A percentile compares a stretch with the other conserved stretches of the same genome.
phyloP scores from a whole-genome alignment of 2,797 vertebrate species.

The Stomatorhinus walkeri region DNA sequence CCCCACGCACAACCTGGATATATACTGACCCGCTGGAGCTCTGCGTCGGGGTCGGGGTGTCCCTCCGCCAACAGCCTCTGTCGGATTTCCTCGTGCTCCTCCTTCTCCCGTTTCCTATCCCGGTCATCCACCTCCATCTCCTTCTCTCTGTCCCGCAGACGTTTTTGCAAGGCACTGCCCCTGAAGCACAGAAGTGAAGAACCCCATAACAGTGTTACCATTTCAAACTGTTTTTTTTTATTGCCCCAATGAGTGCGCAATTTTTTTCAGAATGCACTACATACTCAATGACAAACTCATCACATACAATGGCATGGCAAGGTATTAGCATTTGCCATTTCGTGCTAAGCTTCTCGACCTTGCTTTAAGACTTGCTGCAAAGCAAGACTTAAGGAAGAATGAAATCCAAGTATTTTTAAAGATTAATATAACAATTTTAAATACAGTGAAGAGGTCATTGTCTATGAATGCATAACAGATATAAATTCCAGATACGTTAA shows the following conservation, averaged over 20 bases:
- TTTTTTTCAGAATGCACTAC: background rate
- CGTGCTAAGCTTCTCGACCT: background rate
- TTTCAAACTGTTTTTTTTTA: background rate
- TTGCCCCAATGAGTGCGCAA: background rate
- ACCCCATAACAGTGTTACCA: background rate
- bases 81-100: conserved; percentile 95
- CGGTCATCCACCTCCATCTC: conserved; percentile 97
- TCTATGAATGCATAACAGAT: background rate
- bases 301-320: background rate
- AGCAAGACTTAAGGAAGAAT: background rate
- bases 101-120: conserved; percentile 95
- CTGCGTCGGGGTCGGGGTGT: conserved; percentile 94
- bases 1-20: background rate
- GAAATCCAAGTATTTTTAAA: background rate
- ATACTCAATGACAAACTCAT: background rate
- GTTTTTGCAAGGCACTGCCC: conserved; percentile 97
- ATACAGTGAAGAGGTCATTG: background rate
- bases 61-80: conserved; percentile 94
- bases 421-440: background rate
- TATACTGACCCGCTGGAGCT: conserved; percentile 84
- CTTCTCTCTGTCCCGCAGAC: conserved; percentile 90
- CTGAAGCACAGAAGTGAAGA: conserved; percentile 47
- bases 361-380: background rate
- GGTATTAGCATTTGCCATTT: background rate
- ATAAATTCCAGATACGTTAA: background rate